Base-by-base conservation (phyloP, 2,797 vertebrate species). In the Melanotaenia parkinsoni region DNA sequence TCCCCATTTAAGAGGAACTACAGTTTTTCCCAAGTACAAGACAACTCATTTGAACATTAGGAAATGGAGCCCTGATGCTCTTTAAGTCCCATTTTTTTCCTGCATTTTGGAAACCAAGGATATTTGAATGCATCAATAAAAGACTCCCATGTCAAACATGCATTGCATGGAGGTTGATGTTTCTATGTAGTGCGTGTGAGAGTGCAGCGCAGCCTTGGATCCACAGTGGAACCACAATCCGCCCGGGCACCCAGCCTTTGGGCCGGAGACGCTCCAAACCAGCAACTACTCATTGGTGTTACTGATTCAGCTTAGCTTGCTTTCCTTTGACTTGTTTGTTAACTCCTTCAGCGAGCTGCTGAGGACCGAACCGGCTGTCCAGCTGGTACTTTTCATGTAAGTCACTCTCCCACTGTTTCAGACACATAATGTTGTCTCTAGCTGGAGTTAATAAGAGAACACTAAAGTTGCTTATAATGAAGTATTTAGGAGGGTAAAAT, bases 311-410 rank as follows among this genome's bases (percentile, higher is more conserved):
- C 96, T 97, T 84, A 90, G 95, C 53, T 90, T 98, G 81, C 94
- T 98, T 26, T 92, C 93, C 83, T 97, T 96, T 0, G 97, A 98
- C 89, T 93, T 98, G 32, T 96, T 97, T 0, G 96, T 98, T 80
- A 98, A 98, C 85, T 96, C 97, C 69, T 98, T 97, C 93, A 97
- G 97, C 0, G 97, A 99, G 92, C 94, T 99, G 54, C 94, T 98
- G 61, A 95, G 96, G 56, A 60, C 80, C 0, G 95, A 94, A 0
- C 96, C 96, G 0, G 96, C 97, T 0, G 88, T 96, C 67, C 96
- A 97, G 92, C 94, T 98, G 1, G 94, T 99, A 11, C 96, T 99
- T 14, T 99, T 98, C 90, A 96, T 98, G 97, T 99, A 89, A 95
- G 97, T 33, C 30, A 68, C 10, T 68, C 62, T 37, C 20, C 76